These are phyloP conservation scores for Meriones unguiculatus DNA, from an alignment of 2,113 vertebrate genomes.

Conservation along the genomic window DNA sequence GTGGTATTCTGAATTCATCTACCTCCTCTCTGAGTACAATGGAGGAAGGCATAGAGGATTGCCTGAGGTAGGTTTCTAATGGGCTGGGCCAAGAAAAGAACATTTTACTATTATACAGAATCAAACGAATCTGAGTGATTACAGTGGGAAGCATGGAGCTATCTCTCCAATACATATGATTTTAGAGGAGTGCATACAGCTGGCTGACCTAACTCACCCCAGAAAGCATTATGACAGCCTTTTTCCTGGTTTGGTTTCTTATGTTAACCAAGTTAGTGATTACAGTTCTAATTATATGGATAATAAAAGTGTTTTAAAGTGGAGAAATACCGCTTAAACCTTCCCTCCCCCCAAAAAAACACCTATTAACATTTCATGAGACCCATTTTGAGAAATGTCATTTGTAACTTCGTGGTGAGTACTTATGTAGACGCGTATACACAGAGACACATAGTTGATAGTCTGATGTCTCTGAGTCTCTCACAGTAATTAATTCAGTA, in stretches of 20 bases:
- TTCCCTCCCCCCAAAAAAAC: background rate
- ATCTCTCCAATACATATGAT: background rate
- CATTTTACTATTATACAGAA: background rate
- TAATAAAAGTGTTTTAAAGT: background rate
- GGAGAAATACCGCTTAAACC: background rate
- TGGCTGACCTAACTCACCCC: background rate
- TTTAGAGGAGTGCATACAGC: no score
- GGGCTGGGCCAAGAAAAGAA: background rate
- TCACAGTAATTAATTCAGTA: background rate
- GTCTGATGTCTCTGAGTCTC: background rate
- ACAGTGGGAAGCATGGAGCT: background rate
- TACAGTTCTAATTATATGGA: background rate
- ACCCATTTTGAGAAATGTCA: conserved; percentile 26
- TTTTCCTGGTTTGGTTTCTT: background rate
- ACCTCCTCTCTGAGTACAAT: background rate
- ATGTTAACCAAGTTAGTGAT: background rate
- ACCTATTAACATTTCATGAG: conserved; percentile 42
- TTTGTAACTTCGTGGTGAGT: conserved; percentile 17
- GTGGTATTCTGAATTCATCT: background rate
- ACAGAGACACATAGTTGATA: background rate
- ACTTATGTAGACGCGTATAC: background rate
- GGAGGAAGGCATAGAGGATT: background rate
- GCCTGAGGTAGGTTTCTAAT: background rate
- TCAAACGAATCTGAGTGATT: background rate
- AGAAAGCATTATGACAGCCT: background rate